Evolutionary conservation across 2,113 vertebrate genomes (phyloP).

Genomic region (Tursiops truncatus): DNA sequence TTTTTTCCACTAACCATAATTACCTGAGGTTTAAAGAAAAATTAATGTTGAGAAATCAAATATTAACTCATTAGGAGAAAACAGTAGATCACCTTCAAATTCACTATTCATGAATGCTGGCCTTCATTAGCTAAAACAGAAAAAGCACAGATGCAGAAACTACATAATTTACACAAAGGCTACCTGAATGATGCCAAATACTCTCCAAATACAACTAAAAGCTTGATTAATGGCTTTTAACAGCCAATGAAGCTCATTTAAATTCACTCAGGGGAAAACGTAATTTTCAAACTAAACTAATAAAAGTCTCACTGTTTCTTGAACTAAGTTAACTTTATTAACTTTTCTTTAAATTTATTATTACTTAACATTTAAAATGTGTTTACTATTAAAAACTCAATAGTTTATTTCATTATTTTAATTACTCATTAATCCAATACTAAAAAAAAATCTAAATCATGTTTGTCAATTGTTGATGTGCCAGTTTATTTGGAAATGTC

Average conservation of each 20-base stretch:
- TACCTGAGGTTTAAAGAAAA: not conserved
- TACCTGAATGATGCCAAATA: conserved; percentile 32
- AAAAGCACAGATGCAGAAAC: not conserved
- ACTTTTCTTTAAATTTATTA: conserved; percentile 40
- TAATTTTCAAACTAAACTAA: conserved; percentile 54
- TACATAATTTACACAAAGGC: conserved; percentile 42
- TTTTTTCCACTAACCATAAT: not conserved
- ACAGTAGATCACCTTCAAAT: not conserved
- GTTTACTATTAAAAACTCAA: conserved; percentile 7
- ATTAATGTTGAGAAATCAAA: conserved; percentile 15
- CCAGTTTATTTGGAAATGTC: not conserved
- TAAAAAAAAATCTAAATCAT: not conserved
- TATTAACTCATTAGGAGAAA: not conserved
- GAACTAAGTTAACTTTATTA: conserved; percentile 53
- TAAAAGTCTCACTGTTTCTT: conserved; percentile 47
- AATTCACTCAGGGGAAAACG: conserved; percentile 34
- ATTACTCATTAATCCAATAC: conserved; percentile 21
- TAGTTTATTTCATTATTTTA: conserved; percentile 53
- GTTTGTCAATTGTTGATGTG: not conserved
- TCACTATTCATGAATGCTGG: not conserved
- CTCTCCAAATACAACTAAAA: conserved; percentile 58
- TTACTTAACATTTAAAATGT: conserved; percentile 52
- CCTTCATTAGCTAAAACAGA: conserved; percentile 20
- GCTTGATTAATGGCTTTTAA: conserved; percentile 48
- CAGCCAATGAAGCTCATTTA: conserved; percentile 47